These are phyloP conservation scores for Pseudoips prasinana DNA, from an alignment of 2,888 invertebrate species.

Conservation along the genomic window DNA sequence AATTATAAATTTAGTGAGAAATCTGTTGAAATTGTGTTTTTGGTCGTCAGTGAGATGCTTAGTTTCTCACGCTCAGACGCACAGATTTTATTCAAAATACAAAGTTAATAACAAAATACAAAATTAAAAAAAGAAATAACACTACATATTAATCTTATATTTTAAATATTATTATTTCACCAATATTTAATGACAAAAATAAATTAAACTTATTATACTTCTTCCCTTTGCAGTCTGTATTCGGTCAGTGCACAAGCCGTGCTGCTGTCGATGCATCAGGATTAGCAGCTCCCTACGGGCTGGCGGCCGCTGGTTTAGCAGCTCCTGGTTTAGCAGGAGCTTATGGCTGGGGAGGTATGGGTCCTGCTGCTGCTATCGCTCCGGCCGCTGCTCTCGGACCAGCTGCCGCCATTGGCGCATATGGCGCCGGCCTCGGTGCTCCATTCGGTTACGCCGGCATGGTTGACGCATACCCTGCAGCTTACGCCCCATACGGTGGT, in stretches of 20 bases:
- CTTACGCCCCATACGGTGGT: slow-evolving; percentile 8
- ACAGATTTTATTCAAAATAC: no score
- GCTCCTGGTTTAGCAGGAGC: neutral
- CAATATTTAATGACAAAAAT: no score
- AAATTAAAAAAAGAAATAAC: no score
- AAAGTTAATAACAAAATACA: no score
- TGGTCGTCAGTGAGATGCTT: no score
- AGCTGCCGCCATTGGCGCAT: slow-evolving; percentile 1
- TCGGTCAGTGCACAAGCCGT: neutral
- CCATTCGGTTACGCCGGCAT: neutral
- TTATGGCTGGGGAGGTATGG: neutral
- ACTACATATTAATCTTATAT: no score
- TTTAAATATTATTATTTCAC: no score
- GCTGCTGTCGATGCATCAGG: neutral
- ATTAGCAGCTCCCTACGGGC: neutral
- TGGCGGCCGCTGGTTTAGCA: neutral
- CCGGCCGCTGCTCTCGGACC: slow-evolving; percentile 4
- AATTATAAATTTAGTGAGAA: no score
- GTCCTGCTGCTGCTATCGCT: slow-evolving; percentile 2
- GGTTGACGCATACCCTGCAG: slow-evolving; percentile 2
- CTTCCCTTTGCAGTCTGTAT: slow-evolving; percentile 2
- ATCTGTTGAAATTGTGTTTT: no score
- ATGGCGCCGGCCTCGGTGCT: neutral
- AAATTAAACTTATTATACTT: neutral
- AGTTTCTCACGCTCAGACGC: no score